These are phyloP conservation scores for Dasyornis broadbenti DNA, from an alignment of 2,113 vertebrate species.

Conservation along the genomic window DNA sequence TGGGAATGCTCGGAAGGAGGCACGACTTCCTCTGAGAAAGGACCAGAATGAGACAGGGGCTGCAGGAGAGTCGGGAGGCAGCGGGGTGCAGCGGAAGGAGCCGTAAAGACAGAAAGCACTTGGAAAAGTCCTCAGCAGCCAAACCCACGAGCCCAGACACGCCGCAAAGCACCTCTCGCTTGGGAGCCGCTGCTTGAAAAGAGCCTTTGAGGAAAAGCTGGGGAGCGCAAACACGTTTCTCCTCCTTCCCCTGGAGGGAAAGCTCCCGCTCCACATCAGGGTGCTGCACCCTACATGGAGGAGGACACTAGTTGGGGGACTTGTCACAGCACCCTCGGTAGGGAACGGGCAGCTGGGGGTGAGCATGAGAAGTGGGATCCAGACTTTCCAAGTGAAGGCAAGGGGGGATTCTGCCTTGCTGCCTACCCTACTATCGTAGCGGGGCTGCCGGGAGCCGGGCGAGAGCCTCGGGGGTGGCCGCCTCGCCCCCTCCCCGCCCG, in stretches of 20 bases:
- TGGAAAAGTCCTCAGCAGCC: not conserved
- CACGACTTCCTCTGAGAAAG: not conserved
- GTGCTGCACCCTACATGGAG: not conserved
- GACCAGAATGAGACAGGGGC: not conserved
- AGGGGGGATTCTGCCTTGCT: not conserved
- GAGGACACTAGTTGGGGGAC: not conserved
- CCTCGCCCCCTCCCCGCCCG: not conserved
- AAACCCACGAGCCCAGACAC: conserved; percentile 7
- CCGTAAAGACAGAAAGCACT: not conserved
- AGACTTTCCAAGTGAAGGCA: not conserved
- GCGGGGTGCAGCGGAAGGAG: not conserved
- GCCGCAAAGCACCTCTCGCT: not conserved
- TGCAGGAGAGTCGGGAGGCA: not conserved
- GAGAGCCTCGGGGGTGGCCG: not conserved
- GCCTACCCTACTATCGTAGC: not conserved
- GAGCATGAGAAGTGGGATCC: not conserved
- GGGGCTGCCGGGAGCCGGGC: not conserved
- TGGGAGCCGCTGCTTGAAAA: not conserved
- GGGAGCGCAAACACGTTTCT: not conserved
- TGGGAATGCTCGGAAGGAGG: not conserved
- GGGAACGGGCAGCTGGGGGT: not conserved
- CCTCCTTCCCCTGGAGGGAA: conserved; percentile 1
- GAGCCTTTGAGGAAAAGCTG: conserved; percentile 28
- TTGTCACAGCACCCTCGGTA: not conserved
- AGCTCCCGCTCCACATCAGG: not conserved